phyloP scores from a whole-genome alignment of 2,797 vertebrate genomes.

The Scolopax rusticola region DNA sequence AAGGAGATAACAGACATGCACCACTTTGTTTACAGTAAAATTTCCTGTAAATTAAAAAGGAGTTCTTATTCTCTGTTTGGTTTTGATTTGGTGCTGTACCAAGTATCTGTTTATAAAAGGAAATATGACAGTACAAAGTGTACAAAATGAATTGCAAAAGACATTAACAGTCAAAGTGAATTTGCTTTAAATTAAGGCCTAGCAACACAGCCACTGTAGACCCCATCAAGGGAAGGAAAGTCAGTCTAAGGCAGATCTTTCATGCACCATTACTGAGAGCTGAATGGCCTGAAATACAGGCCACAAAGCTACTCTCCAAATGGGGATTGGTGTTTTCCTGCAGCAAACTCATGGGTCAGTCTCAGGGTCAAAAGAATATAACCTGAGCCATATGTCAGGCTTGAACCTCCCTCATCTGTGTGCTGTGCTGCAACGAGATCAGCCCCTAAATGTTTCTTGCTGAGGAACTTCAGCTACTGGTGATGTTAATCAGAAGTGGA shows the following conservation, averaged over 20 bases:
- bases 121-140: not conserved
- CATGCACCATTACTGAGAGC: not conserved
- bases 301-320: not conserved
- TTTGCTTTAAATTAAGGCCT: slow-evolving; percentile 36
- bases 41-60: slow-evolving; percentile 58
- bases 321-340: not conserved
- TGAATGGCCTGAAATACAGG: not conserved
- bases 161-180: slow-evolving; percentile 21
- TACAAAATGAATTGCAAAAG: slow-evolving; percentile 25
- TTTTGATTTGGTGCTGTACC: slow-evolving; percentile 50
- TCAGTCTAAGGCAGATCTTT: not conserved
- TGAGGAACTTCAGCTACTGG: not conserved
- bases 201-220: not conserved
- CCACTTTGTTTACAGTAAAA: slow-evolving; percentile 27
- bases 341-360: not conserved
- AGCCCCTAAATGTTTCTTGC: not conserved
- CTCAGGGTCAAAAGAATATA: not conserved
- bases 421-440: not conserved
- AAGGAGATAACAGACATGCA: slow-evolving; percentile 48
- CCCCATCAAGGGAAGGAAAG: not conserved
- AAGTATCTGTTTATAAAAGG: slow-evolving; percentile 63
- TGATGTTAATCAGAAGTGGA: not conserved
- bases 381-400: not conserved
- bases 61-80: slow-evolving; percentile 49
- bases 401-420: not conserved